phyloP scores from a whole-genome alignment of 2,797 vertebrate genomes.

The Phalloptychus januarius region DNA sequence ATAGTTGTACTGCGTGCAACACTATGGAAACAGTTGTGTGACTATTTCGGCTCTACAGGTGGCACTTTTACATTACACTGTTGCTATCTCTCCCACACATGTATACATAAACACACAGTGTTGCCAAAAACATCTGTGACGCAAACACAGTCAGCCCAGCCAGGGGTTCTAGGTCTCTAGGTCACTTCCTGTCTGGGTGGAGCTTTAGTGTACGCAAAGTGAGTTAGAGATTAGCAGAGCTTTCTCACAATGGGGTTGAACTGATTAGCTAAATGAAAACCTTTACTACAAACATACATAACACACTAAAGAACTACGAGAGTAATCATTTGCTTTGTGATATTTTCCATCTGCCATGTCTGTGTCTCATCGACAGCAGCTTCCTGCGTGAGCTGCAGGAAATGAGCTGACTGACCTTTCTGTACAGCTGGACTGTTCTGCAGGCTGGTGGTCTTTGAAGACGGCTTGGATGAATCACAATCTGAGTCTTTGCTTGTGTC shows the following conservation, averaged over 20 bases:
- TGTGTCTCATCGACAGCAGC: background rate
- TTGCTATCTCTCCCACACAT: background rate
- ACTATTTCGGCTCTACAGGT: slow-evolving; percentile 29
- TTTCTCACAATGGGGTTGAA: slow-evolving; percentile 22
- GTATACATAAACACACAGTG: slow-evolving; percentile 12
- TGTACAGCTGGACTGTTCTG: slow-evolving; percentile 84
- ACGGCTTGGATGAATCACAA: slow-evolving; percentile 87
- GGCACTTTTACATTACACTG: slow-evolving; percentile 3
- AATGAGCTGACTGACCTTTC: slow-evolving; percentile 84
- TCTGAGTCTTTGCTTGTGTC: slow-evolving; percentile 93
- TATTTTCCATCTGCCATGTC: background rate
- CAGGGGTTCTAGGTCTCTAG: slow-evolving; percentile 34
- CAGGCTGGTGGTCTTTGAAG: slow-evolving; percentile 85
- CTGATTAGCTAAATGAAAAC: background rate
- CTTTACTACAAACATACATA: background rate
- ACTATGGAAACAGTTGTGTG: slow-evolving; percentile 50
- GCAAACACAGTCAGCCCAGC: slow-evolving; percentile 37
- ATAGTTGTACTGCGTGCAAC: slow-evolving; percentile 17
- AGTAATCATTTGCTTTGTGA: background rate
- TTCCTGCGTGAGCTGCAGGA: background rate
- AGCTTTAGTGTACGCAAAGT: slow-evolving; percentile 8
- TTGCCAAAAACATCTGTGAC: slow-evolving; percentile 42
- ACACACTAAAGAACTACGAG: background rate
- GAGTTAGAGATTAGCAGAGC: slow-evolving; percentile 37
- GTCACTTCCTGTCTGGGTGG: slow-evolving; percentile 44